A percentile compares a stretch with the other conserved stretches of the same genome.
Conservation (phyloP, 2,113 vertebrate species). For the Theristicus caerulescens region DNA sequence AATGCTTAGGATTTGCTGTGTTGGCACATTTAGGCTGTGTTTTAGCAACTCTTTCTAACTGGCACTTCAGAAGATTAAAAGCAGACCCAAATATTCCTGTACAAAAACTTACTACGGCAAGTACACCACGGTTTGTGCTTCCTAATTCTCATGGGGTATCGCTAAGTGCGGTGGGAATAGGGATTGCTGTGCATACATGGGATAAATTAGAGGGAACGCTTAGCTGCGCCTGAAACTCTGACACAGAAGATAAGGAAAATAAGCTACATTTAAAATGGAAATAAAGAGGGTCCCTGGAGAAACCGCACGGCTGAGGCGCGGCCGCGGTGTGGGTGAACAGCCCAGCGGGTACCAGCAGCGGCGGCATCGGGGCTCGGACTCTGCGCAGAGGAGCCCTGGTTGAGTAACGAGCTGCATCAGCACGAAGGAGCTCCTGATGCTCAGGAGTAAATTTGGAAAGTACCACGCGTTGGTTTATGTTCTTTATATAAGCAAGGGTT, state of each 20-base stretch:
- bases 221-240: not conserved
- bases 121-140: rapidly evolving
- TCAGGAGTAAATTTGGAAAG: not conserved
- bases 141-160: not conserved
- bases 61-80: not conserved
- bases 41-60: not conserved
- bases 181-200: not conserved
- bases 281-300: not conserved
- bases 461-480: rapidly evolving
- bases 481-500: not conserved
- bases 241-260: not conserved
- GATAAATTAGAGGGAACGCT: not conserved
- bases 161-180: not conserved
- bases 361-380: rapidly evolving
- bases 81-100: not conserved
- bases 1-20: not conserved
- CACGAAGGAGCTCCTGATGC: not conserved
- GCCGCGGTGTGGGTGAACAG: rapidly evolving
- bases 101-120: not conserved
- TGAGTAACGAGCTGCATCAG: not conserved
- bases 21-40: not conserved
- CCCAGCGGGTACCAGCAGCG: rapidly evolving
- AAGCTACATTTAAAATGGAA: rapidly evolving
- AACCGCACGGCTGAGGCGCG: not conserved
- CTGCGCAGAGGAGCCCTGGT: rapidly evolving